Percentiles rank a stretch among this genome's conserved stretches.
Conservation (phyloP, 2,888 invertebrate species). For the Leptinotarsa tumamoca region DNA sequence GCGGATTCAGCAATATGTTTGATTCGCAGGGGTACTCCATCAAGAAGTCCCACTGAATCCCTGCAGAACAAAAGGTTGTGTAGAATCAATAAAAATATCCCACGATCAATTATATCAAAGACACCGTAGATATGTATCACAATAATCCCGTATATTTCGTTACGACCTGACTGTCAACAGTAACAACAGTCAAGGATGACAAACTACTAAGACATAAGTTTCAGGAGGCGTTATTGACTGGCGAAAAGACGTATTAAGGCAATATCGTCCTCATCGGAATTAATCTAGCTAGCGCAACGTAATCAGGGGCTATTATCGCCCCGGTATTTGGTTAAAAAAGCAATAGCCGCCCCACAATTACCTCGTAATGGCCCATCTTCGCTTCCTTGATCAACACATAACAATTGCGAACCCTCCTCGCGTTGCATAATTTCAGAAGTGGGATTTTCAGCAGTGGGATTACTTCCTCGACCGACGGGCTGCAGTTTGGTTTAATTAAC, state of each 20-base stretch:
- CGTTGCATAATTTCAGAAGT: constrained; percentile 51
- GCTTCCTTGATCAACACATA: constrained; percentile 66
- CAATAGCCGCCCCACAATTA: constrained; percentile 67
- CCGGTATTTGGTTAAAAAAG: constrained; percentile 68
- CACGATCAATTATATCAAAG: too few species aligned
- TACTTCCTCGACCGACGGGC: constrained; percentile 31
- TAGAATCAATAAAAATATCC: too few species aligned
- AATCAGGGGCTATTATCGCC: constrained; percentile 66
- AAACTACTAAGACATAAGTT: neutral
- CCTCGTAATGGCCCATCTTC: constrained; percentile 64
- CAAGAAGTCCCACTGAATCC: too few species aligned
- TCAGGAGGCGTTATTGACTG: constrained; percentile 1
- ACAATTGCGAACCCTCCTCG: constrained; percentile 61
- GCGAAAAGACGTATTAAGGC: constrained; percentile 34
- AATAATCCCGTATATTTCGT: too few species aligned
- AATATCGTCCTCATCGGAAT: constrained; percentile 55
- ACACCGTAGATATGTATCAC: too few species aligned
- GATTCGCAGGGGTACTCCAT: too few species aligned
- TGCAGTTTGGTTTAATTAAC: constrained; percentile 50
- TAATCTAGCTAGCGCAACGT: constrained; percentile 63
- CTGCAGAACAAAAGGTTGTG: too few species aligned
- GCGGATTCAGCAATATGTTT: too few species aligned
- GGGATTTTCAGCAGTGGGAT: constrained; percentile 39
- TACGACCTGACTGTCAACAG: too few species aligned
- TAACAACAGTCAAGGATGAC: too few species aligned